These are phyloP conservation scores for Pardosa pseudoannulata DNA, from an alignment of 2,888 invertebrate species.

Conservation along the genomic window DNA sequence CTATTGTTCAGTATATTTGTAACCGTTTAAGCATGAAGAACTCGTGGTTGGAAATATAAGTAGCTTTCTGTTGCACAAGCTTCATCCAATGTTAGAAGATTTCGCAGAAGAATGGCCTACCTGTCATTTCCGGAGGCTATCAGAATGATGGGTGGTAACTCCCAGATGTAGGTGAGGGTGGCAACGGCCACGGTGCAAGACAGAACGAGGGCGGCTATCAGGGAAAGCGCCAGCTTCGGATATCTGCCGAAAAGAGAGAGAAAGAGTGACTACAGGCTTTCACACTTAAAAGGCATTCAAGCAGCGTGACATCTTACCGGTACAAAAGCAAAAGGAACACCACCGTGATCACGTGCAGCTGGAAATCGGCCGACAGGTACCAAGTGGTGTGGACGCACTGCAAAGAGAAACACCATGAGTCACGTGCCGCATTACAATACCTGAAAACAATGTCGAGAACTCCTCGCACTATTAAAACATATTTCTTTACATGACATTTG, in stretches of 20 bases:
- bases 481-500: no score
- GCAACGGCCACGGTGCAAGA: conserved; percentile 30
- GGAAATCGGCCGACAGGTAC: conserved; percentile 74
- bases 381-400: conserved; percentile 69
- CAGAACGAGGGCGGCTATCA: conserved; percentile 8
- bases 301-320: conserved; percentile 48
- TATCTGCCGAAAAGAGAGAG: neutral
- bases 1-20: no score
- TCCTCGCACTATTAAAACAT: no score
- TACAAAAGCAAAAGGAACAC: conserved; percentile 57
- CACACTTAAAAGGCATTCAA: neutral
- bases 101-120: no score
- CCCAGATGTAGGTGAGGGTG: conserved; percentile 14
- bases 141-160: conserved; percentile 62
- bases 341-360: conserved; percentile 63
- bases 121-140: conserved; percentile 46
- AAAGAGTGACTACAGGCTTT: no score
- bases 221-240: conserved; percentile 42
- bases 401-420: conserved; percentile 11
- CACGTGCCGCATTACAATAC: no score
- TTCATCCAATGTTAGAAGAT: no score
- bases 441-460: no score
- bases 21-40: no score
- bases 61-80: no score
- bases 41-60: no score